Percentiles rank a stretch among this genome's conserved stretches.
These are phyloP conservation scores for Siniperca chuatsi DNA, from an alignment of 2,113 vertebrate genomes.

Conservation along the genomic window DNA sequence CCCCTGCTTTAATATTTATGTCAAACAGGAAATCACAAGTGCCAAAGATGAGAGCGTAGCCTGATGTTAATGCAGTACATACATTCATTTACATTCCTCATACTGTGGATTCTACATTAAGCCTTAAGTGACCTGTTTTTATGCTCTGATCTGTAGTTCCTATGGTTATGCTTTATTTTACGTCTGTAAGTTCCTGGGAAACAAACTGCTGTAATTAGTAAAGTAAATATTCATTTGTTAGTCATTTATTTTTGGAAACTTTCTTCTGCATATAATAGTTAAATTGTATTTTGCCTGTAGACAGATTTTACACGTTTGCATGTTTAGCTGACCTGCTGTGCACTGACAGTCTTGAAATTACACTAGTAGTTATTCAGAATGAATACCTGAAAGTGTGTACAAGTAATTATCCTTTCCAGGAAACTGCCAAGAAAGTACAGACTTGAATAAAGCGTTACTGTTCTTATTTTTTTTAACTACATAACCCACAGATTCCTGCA, in stretches of 20 bases:
- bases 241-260: background rate
- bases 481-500: background rate
- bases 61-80: background rate
- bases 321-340: background rate
- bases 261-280: background rate
- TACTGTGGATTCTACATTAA: conserved; percentile 26
- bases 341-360: background rate
- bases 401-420: background rate
- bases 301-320: background rate
- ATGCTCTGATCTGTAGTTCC: conserved; percentile 9
- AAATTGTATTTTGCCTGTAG: background rate
- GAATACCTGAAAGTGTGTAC: background rate
- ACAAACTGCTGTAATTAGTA: background rate
- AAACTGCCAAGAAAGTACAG: background rate
- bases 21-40: conserved; percentile 51
- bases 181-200: background rate
- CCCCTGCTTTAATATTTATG: conserved; percentile 14
- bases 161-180: background rate
- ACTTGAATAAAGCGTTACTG: background rate
- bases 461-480: background rate
- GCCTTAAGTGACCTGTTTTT: conserved; percentile 58
- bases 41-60: conserved; percentile 60
- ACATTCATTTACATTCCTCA: conserved; percentile 42
- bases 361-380: background rate
- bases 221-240: background rate